phyloP scores from a whole-genome alignment of 2,113 vertebrate genomes.

The Mohoua ochrocephala region DNA sequence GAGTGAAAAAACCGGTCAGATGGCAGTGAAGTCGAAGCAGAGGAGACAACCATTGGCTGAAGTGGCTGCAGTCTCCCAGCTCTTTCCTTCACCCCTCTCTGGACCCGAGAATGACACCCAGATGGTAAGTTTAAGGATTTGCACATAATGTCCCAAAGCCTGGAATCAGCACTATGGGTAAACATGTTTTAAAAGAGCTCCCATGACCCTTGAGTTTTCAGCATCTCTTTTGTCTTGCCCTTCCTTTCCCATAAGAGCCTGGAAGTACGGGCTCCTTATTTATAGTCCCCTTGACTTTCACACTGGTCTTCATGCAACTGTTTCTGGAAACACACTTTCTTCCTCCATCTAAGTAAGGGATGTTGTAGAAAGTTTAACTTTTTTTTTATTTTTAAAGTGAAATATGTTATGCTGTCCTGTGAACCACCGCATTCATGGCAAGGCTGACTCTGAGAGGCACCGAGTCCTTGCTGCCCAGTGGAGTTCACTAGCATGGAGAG shows the following conservation, averaged over 20 bases:
- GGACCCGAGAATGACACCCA: neutral
- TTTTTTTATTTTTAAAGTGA: neutral
- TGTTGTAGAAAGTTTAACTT: neutral
- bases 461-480: neutral
- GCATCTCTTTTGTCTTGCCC: neutral
- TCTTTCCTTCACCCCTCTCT: neutral
- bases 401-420: neutral
- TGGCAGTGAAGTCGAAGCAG: neutral
- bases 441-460: neutral
- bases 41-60: neutral
- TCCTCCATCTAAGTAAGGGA: neutral
- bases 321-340: neutral
- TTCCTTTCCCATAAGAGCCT: neutral
- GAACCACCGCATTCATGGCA: neutral
- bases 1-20: neutral
- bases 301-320: neutral
- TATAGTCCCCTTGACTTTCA: neutral
- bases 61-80: neutral
- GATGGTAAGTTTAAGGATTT: neutral
- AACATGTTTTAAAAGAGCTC: neutral
- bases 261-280: neutral
- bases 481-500: neutral
- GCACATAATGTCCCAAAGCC: neutral
- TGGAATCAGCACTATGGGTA: neutral
- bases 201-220: neutral